These are phyloP conservation scores for Autographa gamma DNA, from an alignment of 2,888 invertebrate species.

Conservation along the genomic window DNA sequence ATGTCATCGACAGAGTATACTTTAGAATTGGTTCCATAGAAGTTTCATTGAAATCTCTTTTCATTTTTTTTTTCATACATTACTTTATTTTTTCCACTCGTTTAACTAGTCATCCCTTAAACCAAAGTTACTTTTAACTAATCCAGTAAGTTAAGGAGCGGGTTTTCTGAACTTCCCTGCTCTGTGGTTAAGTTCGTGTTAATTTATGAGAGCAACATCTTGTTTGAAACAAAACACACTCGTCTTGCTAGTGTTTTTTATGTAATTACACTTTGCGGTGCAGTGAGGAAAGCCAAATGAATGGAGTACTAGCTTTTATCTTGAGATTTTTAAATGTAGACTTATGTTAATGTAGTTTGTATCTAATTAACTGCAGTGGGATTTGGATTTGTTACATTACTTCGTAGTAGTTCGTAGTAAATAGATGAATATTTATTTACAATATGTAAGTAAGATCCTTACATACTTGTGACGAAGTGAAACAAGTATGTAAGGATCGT, in stretches of 20 bases:
- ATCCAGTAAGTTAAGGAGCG: neutral
- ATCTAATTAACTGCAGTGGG: too few species aligned
- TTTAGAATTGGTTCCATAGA: too few species aligned
- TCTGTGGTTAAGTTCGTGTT: slow-evolving; percentile 14
- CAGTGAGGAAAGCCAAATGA: neutral
- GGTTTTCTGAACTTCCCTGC: neutral
- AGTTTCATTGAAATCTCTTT: too few species aligned
- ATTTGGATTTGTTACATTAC: too few species aligned
- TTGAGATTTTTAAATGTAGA: neutral
- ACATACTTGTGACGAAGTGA: too few species aligned
- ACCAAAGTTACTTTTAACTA: neutral
- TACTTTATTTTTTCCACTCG: neutral
- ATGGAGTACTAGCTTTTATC: neutral
- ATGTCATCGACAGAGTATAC: too few species aligned
- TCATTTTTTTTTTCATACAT: neutral
- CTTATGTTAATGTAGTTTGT: neutral
- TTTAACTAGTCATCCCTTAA: neutral
- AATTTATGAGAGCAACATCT: slow-evolving; percentile 35
- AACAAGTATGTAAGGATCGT: too few species aligned
- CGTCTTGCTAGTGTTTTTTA: slow-evolving; percentile 27
- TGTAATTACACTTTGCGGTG: slow-evolving; percentile 18
- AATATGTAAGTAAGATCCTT: too few species aligned
- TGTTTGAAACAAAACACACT: slow-evolving; percentile 20
- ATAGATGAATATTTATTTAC: too few species aligned
- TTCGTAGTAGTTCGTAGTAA: too few species aligned